These are phyloP conservation scores for Cyprinus carpio DNA, from an alignment of 2,113 vertebrate genomes.

Conservation along the genomic window DNA sequence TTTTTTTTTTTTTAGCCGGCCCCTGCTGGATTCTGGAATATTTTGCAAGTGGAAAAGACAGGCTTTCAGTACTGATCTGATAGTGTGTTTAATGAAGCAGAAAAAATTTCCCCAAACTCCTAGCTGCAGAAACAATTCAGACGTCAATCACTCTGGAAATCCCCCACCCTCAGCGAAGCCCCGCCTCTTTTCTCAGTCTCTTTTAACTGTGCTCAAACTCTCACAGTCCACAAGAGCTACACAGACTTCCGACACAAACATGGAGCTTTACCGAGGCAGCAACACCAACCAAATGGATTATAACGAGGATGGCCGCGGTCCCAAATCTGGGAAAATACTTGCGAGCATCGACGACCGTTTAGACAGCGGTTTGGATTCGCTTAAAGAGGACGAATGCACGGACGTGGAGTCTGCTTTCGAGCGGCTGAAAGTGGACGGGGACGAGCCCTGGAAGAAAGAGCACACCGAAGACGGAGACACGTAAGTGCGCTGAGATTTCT, in stretches of 20 bases:
- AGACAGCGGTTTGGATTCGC: conserved; percentile 93
- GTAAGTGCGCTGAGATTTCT: conserved; percentile 75
- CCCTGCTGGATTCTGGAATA: conserved; percentile 36
- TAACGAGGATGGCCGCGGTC: conserved; percentile 71
- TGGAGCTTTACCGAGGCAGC: conserved; percentile 69
- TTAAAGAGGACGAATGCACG: conserved; percentile 90
- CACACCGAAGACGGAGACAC: conserved; percentile 92
- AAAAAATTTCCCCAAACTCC: conserved; percentile 41
- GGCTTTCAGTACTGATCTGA: conserved; percentile 31
- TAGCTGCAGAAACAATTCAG: conserved; percentile 12
- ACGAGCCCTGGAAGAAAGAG: conserved; percentile 81
- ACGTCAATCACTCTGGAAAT: conserved; percentile 70
- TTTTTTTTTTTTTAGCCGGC: neutral
- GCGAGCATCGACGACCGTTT: conserved; percentile 80
- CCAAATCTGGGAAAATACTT: conserved; percentile 74
- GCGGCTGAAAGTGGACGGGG: conserved; percentile 73
- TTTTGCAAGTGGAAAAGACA: conserved; percentile 1
- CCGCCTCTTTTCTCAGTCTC: conserved; percentile 53
- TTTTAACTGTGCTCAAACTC: conserved; percentile 32
- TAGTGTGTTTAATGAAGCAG: conserved; percentile 23
- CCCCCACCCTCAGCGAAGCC: conserved; percentile 70
- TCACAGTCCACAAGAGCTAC: conserved; percentile 36
- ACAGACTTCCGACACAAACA: conserved; percentile 43
- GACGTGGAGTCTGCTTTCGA: conserved; percentile 81
- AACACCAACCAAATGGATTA: conserved; percentile 73